Percentiles rank a stretch among this genome's conserved stretches.
Evolutionary conservation across 35 echinoderm and acorn worm genomes (phyloP).

Genomic region (Apostichopus parvimensis): DNA sequence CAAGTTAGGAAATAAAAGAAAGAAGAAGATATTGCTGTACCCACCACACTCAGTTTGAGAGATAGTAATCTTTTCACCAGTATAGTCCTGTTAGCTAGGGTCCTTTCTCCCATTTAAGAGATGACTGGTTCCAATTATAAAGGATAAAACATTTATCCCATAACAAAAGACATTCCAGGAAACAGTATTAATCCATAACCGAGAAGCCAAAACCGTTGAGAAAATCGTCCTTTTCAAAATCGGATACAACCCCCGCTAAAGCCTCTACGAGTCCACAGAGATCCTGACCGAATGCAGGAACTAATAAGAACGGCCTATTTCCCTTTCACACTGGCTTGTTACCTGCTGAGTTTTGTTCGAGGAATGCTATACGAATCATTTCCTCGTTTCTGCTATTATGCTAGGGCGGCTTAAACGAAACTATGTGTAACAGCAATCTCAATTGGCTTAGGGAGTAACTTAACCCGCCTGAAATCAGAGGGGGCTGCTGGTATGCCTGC

Average conservation of each 20-base stretch:
- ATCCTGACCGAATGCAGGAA: conserved; percentile 1
- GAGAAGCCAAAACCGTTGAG: no score
- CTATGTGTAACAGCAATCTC: neutral
- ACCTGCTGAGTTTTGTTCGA: conserved; percentile 6
- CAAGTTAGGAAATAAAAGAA: neutral
- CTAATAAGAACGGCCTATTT: conserved; percentile 13
- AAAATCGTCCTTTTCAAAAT: no score
- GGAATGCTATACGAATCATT: neutral
- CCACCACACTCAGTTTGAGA: conserved; percentile 39
- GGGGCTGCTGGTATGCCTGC: conserved; percentile 34
- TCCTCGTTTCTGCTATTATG: neutral
- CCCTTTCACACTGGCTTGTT: neutral
- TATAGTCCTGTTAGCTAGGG: conserved; percentile 33
- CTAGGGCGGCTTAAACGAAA: neutral
- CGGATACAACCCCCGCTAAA: no score
- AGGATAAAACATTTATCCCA: no score
- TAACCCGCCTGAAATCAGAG: neutral
- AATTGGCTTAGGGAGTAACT: conserved; percentile 13
- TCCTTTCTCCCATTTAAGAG: conserved; percentile 43
- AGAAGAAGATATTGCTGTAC: neutral
- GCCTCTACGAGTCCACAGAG: no score
- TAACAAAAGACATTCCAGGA: no score
- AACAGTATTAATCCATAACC: no score
- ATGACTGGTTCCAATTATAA: neutral
- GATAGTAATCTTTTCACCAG: conserved; percentile 45